phyloP scores from a whole-genome alignment of 2,888 invertebrate species.

The Physocephala rufipes region DNA sequence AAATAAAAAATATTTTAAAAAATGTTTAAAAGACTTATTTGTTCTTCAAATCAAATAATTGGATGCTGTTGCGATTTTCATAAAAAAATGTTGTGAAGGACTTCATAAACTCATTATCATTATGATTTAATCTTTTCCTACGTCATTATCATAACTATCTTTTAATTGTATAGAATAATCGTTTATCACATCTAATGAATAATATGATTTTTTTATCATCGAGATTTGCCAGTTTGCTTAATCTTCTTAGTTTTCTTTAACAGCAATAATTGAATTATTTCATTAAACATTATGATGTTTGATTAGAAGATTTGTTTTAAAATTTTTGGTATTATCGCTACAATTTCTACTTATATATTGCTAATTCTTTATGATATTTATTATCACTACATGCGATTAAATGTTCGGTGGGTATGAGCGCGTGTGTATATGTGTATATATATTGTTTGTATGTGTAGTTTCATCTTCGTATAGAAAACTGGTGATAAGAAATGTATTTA shows the following conservation, averaged over 20 bases:
- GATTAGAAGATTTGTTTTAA: background rate
- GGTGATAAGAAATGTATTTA: slow-evolving; percentile 21
- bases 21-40: too few relatives aligned
- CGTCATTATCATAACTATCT: background rate
- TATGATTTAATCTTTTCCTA: too few relatives aligned
- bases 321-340: background rate
- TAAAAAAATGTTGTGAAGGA: too few relatives aligned
- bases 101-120: too few relatives aligned
- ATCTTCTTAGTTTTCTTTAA: too few relatives aligned
- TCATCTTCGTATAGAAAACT: slow-evolving; percentile 8
- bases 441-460: too few relatives aligned
- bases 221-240: too few relatives aligned
- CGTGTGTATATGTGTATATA: too few relatives aligned
- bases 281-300: slow-evolving; percentile 10
- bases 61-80: too few relatives aligned
- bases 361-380: slow-evolving; percentile 9
- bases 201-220: too few relatives aligned
- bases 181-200: background rate
- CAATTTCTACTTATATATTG: background rate
- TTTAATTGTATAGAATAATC: background rate
- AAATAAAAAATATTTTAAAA: too few relatives aligned
- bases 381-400: slow-evolving; percentile 17
- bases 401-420: slow-evolving; percentile 22
- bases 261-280: background rate
- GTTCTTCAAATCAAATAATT: too few relatives aligned